phyloP scores from a whole-genome alignment of 2,113 vertebrate genomes.

The Daphoenositta chrysoptera region DNA sequence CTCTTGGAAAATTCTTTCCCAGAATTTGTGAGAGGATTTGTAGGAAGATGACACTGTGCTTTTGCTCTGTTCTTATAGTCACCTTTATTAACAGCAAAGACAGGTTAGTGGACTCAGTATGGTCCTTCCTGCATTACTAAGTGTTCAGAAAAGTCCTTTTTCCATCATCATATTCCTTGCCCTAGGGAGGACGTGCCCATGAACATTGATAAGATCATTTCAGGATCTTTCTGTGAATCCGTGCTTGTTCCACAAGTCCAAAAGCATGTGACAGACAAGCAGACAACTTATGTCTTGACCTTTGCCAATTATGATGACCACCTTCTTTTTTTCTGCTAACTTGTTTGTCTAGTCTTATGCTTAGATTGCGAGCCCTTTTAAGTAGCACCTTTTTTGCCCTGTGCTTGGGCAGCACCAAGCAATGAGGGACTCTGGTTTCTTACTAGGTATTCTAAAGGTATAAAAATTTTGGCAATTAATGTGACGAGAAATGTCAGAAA shows the following conservation, averaged over 20 bases:
- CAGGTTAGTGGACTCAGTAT: background rate
- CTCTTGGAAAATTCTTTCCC: background rate
- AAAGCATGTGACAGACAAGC: background rate
- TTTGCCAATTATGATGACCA: background rate
- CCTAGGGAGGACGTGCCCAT: background rate
- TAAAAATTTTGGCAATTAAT: background rate
- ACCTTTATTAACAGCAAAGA: background rate
- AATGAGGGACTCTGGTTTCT: background rate
- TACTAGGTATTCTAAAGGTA: background rate
- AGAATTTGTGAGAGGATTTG: background rate
- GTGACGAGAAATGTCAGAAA: background rate
- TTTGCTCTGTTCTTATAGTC: background rate
- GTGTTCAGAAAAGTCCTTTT: background rate
- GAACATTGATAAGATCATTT: background rate
- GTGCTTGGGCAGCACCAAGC: background rate
- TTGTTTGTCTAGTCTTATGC: background rate
- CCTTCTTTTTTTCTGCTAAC: background rate
- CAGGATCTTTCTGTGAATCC: background rate
- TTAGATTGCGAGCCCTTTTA: background rate
- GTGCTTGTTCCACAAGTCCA: background rate
- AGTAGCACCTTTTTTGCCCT: background rate
- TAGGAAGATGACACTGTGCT: background rate
- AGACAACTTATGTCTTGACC: background rate
- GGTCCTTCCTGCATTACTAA: background rate
- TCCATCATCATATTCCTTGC: background rate